Evolutionary conservation across 2,888 invertebrate genomes (phyloP).

Genomic region (Crioceris asparagi): DNA sequence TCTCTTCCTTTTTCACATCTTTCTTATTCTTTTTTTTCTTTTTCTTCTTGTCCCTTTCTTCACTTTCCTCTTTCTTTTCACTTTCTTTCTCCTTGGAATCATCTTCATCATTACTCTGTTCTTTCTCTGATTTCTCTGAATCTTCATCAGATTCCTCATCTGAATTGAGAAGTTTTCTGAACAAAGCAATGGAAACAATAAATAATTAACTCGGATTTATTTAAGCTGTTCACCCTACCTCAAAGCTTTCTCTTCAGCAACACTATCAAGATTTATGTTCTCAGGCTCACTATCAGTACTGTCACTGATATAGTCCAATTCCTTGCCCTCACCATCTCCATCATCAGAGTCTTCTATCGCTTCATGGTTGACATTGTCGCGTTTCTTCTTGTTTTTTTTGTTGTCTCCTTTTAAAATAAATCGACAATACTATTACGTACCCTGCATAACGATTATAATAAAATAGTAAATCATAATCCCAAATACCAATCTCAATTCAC

Average conservation of each 20-base stretch:
- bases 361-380: slow-evolving; percentile 75
- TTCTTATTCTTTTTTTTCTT: slow-evolving; percentile 44
- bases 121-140: slow-evolving; percentile 64
- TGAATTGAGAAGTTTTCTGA: slow-evolving; percentile 70
- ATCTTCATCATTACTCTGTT: slow-evolving; percentile 56
- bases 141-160: slow-evolving; percentile 83
- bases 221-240: no score
- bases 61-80: slow-evolving; percentile 43
- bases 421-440: background rate
- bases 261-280: slow-evolving; percentile 63
- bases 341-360: slow-evolving; percentile 95
- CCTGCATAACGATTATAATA: no score
- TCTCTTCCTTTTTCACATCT: slow-evolving; percentile 46
- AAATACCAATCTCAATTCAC: slow-evolving; percentile 1
- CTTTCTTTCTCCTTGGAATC: slow-evolving; percentile 61
- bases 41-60: slow-evolving; percentile 51
- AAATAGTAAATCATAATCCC: no score
- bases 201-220: no score
- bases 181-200: slow-evolving; percentile 2
- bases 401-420: slow-evolving; percentile 9
- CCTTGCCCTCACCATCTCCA: slow-evolving; percentile 91
- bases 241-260: slow-evolving; percentile 60
- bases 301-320: slow-evolving; percentile 86
- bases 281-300: slow-evolving; percentile 67
- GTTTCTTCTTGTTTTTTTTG: slow-evolving; percentile 55